These are phyloP conservation scores for Pardosa pseudoannulata DNA, from an alignment of 2,888 invertebrate genomes.

Conservation along the genomic window DNA sequence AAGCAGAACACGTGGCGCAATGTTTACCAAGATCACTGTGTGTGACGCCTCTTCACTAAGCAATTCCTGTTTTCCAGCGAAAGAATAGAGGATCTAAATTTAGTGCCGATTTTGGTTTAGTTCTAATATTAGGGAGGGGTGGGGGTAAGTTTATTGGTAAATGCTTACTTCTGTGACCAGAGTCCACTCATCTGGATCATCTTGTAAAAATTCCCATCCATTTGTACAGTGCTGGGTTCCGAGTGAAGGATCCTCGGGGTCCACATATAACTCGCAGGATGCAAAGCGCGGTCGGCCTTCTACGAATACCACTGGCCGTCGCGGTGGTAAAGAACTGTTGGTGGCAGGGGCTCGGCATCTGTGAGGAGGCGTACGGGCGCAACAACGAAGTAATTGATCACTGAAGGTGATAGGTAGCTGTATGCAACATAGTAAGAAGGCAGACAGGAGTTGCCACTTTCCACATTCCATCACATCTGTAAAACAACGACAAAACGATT, in stretches of 20 bases:
- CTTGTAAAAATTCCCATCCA: conserved; percentile 73
- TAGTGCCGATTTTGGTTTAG: too few species aligned
- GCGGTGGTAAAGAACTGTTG: conserved; percentile 2
- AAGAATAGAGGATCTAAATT: too few species aligned
- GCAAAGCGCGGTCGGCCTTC: conserved; percentile 57
- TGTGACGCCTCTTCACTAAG: too few species aligned
- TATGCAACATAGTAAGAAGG: conserved; percentile 73
- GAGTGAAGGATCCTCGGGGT: conserved; percentile 69
- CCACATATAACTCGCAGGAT: conserved; percentile 70
- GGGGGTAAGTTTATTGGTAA: too few species aligned
- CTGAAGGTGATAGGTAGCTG: conserved; percentile 73
- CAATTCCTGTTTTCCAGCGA: too few species aligned
- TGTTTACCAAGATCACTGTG: too few species aligned
- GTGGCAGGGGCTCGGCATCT: conserved; percentile 61
- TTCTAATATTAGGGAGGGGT: too few species aligned
- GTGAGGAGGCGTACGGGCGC: conserved; percentile 73
- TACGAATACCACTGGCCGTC: conserved; percentile 45
- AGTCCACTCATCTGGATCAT: conserved; percentile 68
- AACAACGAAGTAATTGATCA: conserved; percentile 67
- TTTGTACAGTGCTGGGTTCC: conserved; percentile 67
- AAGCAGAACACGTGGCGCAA: too few species aligned
- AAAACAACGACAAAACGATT: too few species aligned
- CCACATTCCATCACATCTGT: conserved; percentile 31
- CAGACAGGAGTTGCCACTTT: conserved; percentile 72
- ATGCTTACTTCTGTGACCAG: conserved; percentile 55